These are phyloP conservation scores for Dinothrombium tinctorium DNA, from an alignment of 1,140 invertebrate species.

Conservation along the genomic window DNA sequence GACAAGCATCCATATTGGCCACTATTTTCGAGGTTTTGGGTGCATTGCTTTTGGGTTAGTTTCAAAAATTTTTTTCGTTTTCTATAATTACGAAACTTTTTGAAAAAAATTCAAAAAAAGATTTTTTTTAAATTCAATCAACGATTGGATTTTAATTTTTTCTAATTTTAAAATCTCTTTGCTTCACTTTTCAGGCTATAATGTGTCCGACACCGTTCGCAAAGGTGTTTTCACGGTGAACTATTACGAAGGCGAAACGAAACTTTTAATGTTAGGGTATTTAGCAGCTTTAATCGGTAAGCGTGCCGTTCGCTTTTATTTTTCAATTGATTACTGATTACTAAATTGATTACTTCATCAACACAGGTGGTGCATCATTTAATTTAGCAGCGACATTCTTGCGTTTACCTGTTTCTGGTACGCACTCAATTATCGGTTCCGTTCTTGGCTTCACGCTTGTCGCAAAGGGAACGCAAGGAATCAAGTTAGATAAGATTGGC, in stretches of 20 bases:
- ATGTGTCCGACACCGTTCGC: slow-evolving; percentile 93
- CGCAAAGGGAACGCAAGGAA: slow-evolving; percentile 54
- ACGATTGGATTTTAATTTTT: slow-evolving; percentile 6
- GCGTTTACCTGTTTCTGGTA: slow-evolving; percentile 85
- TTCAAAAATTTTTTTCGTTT: not conserved
- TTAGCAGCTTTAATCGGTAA: slow-evolving; percentile 46
- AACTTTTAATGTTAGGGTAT: slow-evolving; percentile 75
- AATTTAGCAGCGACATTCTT: slow-evolving; percentile 77
- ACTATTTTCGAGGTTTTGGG: slow-evolving; percentile 85
- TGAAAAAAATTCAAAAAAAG: not conserved
- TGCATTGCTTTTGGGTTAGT: slow-evolving; percentile 52
- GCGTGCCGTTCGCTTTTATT: not conserved
- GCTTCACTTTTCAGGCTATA: slow-evolving; percentile 53
- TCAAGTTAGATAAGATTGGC: slow-evolving; percentile 51
- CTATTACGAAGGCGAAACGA: slow-evolving; percentile 55
- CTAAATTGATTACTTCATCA: not conserved
- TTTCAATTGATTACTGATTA: not conserved
- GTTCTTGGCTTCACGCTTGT: slow-evolving; percentile 89
- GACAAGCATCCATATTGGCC: slow-evolving; percentile 75
- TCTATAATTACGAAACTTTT: not conserved
- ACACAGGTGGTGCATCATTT: slow-evolving; percentile 66
- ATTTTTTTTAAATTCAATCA: no score
- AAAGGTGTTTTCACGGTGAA: slow-evolving; percentile 81
- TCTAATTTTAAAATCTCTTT: slow-evolving; percentile 15
- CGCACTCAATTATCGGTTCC: slow-evolving; percentile 93